Base-by-base conservation (phyloP, 2,888 invertebrate genomes). In the Drosophila trichaetosa region DNA sequence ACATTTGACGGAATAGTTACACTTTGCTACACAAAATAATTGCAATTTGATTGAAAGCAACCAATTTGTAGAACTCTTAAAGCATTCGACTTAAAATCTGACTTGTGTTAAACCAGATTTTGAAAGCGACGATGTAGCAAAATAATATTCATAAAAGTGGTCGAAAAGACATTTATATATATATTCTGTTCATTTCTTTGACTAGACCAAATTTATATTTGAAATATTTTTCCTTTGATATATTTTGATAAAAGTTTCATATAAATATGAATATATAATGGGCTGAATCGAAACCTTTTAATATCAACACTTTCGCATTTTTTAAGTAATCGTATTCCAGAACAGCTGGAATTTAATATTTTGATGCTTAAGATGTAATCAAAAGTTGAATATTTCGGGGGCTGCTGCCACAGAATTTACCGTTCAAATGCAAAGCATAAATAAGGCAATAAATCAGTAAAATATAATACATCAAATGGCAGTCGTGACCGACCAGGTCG, bases 391-490 rank as follows among this genome's bases (percentile, higher is more conserved):
- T 57, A 56, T 69, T 76, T 59, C 31, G 51, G 36, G 16, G 48
- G 13, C 27, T 18, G 40, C 61, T 84, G 80, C 65, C 61, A 68
- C 68, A 62, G 58, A 73, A 64, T 66, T 73, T 71, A 61, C 64
- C 67, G 52, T 58, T 63, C 68, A 68, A 80, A 78, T 73, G 86
- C 71, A 65, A 66, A 59, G 61, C 78, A 78, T 80, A 89, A 90
- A 87, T 78, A 89, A 73, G 67, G 89, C 80, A 75, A 87, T 87
- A 87, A 87, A 87, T 87, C 87, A 87, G 85, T 60, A 69, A 80
- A 89, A 87, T 69, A 87, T 76, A 87, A 90, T 88, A 90, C 82
- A 82, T 89, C 90, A 86, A 75, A 87, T 87, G 81, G 67, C 36
- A 33, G 57, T 48, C 46, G 46, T 31, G 59, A 38, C 33, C 79